A percentile compares a stretch with the other conserved stretches of the same genome.
Evolutionary conservation across 1,140 invertebrate species (phyloP).

Genomic region (Harlomillsia oculata): DNA sequence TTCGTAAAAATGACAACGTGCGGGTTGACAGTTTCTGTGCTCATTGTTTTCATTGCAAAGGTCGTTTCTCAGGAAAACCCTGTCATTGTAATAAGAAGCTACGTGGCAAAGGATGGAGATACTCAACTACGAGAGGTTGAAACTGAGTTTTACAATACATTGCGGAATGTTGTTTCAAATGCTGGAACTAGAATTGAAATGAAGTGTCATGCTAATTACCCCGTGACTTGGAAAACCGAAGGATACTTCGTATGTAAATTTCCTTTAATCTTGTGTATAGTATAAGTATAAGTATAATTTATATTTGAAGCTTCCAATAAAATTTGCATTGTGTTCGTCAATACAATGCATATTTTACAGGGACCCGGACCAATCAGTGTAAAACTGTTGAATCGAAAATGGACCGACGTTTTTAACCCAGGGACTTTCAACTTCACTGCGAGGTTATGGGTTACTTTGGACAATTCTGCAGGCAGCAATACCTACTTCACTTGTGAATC

Average conservation of each 20-base stretch:
- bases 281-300: neutral
- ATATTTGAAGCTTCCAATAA: neutral
- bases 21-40: no score
- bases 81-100: no score
- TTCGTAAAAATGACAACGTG: no score
- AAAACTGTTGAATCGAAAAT: neutral
- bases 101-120: neutral
- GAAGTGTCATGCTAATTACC: neutral
- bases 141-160: conserved; percentile 3
- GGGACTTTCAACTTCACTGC: neutral
- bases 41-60: no score
- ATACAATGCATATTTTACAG: neutral
- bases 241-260: conserved; percentile 5
- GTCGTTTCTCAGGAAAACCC: no score
- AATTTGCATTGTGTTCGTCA: neutral
- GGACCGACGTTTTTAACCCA: neutral
- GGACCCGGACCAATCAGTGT: neutral
- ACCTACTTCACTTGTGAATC: neutral
- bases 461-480: neutral
- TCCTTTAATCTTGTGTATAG: neutral
- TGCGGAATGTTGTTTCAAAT: conserved; percentile 1
- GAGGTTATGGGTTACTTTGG: neutral
- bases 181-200: neutral
- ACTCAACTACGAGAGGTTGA: neutral
- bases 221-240: conserved; percentile 2